Base-by-base conservation (phyloP, 2,888 invertebrate species). In the Microdon myrmicae region DNA sequence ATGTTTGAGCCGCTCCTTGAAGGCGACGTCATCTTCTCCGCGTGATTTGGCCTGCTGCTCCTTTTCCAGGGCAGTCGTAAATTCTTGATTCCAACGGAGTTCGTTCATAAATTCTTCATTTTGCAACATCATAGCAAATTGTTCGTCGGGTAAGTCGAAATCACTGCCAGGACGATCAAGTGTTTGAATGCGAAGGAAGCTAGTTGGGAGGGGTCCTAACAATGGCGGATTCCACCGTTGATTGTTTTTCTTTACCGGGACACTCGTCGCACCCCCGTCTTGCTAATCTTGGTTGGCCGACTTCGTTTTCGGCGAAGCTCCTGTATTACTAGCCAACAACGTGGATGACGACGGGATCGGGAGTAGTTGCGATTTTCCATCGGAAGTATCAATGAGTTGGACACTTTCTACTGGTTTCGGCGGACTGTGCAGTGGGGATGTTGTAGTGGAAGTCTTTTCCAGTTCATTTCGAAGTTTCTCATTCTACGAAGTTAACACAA, bases 71-170 rank as follows among this genome's bases (percentile, higher is more conserved):
- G 92, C 89, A 14, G 87, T 87, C 83, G 94, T 87, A 74, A 94
- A 94, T 72, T 93, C 92, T 75, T 90, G 88, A 77, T 94, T 92
- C 85, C 89, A 88, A 53, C 91, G 83, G 22, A 94, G 80, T 73
- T 94, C 92, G 31, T 89, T 86, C 86, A 94, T 88, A 71, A 94
- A 94, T 78, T 95, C 94, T 74, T 92, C 91, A 73, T 94, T 94
- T 77, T 94, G 94, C 48, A 94, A 81, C 78, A 92, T 88, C 64
- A 93, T 84, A 0, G 94, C 94, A 67, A 92, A 89, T 67, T 89
- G 84, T 75, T 94, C 93, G 74, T 94, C 94, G 68, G 94, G 93
- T 73, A 93, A 83, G 69, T 90, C 88, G 41, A 73, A 79, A 49
- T 85, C 85, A 12, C 74, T 72, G 37, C 71, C 71, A 0, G 72